Evolutionary conservation across 2,797 vertebrate genomes (phyloP), one percentile per base, ranked within the genome.

Genomic region (Manis javanica): DNA sequence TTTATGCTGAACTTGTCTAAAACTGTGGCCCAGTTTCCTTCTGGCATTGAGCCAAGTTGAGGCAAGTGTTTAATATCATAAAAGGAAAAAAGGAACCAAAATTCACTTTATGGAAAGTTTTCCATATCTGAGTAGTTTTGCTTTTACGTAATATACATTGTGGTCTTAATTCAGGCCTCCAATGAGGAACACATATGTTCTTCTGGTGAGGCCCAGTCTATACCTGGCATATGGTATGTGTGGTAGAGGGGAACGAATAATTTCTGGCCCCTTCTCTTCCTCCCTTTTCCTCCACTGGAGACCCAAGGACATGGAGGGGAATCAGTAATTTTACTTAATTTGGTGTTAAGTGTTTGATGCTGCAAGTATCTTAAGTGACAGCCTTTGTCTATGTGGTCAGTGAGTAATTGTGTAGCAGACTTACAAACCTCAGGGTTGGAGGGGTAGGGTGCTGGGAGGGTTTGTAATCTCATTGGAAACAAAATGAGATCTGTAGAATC

Each of bases 91-190:
- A 31, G 55, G 51, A 78, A 42, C 4, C 14, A 75, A 77, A 42
- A 82, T 96, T 63, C 26, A 2, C 63, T 23, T 92, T 51, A 16
- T 96, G 71, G 78, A 4, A 37, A 61, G 46, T 74, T 77, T 86
- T 51, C 91, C 26, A 64, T 89, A 55, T 96, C 4, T 7, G 46
- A 75, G 51, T 88, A 57, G 39, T 68, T 95, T 95, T 69, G 37
- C 9, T 83, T 98, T 97, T 91, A 95, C 95, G 87, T 90, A 90
- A 34, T 59, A 21, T 84, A n/a, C 59, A 18, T 0, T 2, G 79
- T 66, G 94, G 96, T 97, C 46, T 88, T 98, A 89, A 93, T 89
- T 96, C 87, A 81, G 96, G 90, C 81, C 75, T 11, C 4, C 63
- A 26, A 81, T 98, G 57, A 96, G 81, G 96, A 90, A 64, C 90